Conservation (phyloP, 1,140 invertebrate genomes). For the Cardiocondyla obscurior region DNA sequence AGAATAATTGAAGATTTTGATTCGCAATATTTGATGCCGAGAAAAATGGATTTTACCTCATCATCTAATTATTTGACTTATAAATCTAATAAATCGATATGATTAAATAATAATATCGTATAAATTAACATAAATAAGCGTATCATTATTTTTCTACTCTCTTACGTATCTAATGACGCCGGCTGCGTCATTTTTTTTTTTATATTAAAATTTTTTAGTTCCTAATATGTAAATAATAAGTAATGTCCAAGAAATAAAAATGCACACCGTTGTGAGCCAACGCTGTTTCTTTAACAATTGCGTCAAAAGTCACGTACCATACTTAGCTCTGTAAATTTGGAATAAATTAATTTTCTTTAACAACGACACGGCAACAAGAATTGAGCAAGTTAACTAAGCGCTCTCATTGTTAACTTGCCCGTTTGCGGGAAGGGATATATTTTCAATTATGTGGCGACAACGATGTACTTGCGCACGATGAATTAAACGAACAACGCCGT, state of each 20-base stretch:
- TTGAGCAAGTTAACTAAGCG: neutral
- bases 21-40: neutral
- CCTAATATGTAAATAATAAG: neutral
- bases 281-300: neutral
- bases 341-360: constrained; percentile 11
- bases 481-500: constrained; percentile 18
- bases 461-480: neutral
- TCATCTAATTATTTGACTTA: neutral
- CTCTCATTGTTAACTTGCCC: neutral
- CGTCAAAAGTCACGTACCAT: neutral
- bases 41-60: neutral
- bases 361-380: neutral
- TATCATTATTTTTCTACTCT: neutral
- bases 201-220: too few species aligned
- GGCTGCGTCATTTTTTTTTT: too few species aligned
- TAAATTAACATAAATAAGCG: neutral
- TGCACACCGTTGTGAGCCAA: neutral
- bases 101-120: neutral
- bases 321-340: neutral
- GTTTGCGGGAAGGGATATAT: neutral
- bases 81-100: constrained; percentile 1
- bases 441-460: neutral
- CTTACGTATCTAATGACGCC: neutral
- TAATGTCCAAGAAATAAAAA: constrained; percentile 2
- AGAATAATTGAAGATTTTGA: neutral